These are phyloP conservation scores for Dascyllus trimaculatus DNA, from an alignment of 2,113 vertebrate genomes.

Conservation along the genomic window DNA sequence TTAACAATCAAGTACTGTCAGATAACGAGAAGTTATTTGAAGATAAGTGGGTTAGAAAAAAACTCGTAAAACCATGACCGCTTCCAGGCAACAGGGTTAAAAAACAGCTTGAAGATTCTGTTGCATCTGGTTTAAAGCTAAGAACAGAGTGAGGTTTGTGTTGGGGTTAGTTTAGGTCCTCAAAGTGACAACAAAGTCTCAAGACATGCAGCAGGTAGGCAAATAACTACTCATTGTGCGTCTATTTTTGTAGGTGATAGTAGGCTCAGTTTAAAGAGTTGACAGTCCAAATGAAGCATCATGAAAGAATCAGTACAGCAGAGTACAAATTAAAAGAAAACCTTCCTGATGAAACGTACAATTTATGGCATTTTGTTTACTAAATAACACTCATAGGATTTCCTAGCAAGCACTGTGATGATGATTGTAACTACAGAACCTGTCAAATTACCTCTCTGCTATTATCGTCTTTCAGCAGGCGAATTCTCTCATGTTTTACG, in stretches of 20 bases:
- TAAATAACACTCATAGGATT: neutral
- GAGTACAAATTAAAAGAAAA: no score
- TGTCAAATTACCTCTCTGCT: no score
- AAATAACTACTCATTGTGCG: neutral
- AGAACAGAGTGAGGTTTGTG: conserved; percentile 16
- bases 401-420: neutral
- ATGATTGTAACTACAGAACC: no score
- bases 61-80: neutral
- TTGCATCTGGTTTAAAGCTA: conserved; percentile 7
- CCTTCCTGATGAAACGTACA: neutral
- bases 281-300: neutral
- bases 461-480: no score
- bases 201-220: neutral
- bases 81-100: neutral
- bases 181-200: neutral
- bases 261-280: neutral
- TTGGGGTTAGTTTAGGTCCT: neutral
- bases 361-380: neutral
- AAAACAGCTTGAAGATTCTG: neutral
- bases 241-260: neutral
- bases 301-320: neutral
- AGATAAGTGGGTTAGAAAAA: neutral
- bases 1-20: neutral
- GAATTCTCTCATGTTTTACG: no score
- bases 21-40: conserved; percentile 9